Percentiles rank a stretch among this genome's conserved stretches.
These are phyloP conservation scores for Maconellicoccus hirsutus DNA, from an alignment of 1,140 invertebrate genomes.

Conservation along the genomic window DNA sequence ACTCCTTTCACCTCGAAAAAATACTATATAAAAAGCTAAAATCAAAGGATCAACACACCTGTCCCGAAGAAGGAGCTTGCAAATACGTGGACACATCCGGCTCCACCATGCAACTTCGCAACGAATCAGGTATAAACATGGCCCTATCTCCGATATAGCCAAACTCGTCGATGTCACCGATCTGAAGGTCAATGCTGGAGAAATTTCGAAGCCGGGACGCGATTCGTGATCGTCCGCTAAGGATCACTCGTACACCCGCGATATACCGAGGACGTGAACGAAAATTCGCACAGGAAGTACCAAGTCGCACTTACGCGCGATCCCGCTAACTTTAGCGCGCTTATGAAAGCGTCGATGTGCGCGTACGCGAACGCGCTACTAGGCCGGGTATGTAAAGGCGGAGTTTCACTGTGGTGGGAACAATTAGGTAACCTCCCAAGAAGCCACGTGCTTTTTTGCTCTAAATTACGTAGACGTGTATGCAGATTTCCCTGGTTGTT, in stretches of 20 bases:
- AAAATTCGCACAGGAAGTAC: conserved; percentile 5
- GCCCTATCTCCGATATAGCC: conserved; percentile 14
- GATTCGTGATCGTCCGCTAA: neutral
- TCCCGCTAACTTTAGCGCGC: neutral
- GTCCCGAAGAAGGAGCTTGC: conserved; percentile 65
- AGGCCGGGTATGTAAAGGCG: neutral
- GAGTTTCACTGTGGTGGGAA: neutral
- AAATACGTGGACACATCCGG: conserved; percentile 69
- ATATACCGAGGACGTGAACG: neutral
- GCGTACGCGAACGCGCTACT: neutral
- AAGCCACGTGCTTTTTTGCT: conserved; percentile 20
- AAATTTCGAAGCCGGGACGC: neutral
- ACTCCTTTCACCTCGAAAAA: too few species aligned
- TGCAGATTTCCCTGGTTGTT: too few species aligned
- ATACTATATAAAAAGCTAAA: neutral
- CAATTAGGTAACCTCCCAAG: conserved; percentile 16
- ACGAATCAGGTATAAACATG: conserved; percentile 66
- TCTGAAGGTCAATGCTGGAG: neutral
- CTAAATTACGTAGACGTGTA: neutral
- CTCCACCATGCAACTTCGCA: conserved; percentile 72
- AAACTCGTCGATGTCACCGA: neutral
- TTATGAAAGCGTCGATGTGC: neutral
- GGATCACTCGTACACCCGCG: too few species aligned
- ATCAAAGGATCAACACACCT: conserved; percentile 42
- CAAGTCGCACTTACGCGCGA: neutral